Evolutionary conservation across 2,888 invertebrate genomes (phyloP), one percentile per base, ranked within the genome.

Genomic region (Drosophila fulvimacula): DNA sequence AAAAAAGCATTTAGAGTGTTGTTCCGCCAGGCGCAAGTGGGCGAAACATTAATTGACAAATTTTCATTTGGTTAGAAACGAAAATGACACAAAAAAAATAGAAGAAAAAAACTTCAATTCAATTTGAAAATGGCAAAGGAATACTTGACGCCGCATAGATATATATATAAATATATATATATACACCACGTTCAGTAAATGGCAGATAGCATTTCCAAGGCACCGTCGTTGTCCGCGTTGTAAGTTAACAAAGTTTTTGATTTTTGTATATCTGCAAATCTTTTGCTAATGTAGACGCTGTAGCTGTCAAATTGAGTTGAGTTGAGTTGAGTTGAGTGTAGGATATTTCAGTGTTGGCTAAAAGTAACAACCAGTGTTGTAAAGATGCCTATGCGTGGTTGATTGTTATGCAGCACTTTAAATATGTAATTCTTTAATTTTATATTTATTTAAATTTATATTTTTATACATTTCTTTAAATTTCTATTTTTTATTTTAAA

Each of bases 1-100:
- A 41, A 21, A 61, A 30, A 59, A 46, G 15, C 51, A 53, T 52
- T 56, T 56, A 59, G 34, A 21, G 36, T 51, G 63, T 48, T 55
- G 39, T 62, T 52, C 32, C 49, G 30, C 48, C 32, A 30, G 21
- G 27, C 36, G 19, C 17, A 55, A 53, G 19, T 56, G 44, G 24
- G 30, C 27, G 55, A 55, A 44, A 52, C 11, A 24, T 27, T 52
- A 52, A 52, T 52, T 52, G 52, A 52, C 38, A 52, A 52, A 52
- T 52, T 52, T 52, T 36, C 52, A 36, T 55, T 32, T 55, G 15
- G 30, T 6, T 39, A 9, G 30, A 39, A 52, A 39, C 6, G 17
- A 39, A 49, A 19, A 38, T n/a, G 19, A 41, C 7, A 36, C 15
- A 1, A 7, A 17, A 1, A 13, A 4, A 15, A 13, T 10, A 1